Conservation (phyloP, 2,888 invertebrate genomes). For the Muschampia plurimacula region DNA sequence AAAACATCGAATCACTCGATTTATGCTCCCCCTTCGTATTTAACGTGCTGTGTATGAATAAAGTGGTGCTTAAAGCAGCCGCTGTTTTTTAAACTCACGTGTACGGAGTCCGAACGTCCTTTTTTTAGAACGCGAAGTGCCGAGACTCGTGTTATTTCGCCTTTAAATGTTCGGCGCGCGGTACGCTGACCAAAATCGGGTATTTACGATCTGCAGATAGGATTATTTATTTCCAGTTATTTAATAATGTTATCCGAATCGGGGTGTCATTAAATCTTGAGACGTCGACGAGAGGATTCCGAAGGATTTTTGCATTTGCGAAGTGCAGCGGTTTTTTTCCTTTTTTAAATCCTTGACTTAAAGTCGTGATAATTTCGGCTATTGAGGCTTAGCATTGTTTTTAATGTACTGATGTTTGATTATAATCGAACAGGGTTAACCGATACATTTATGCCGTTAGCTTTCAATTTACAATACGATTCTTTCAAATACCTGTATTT, state of each 20-base stretch:
- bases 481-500: neutral
- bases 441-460: conserved; percentile 54
- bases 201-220: conserved; percentile 69
- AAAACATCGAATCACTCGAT: conserved; percentile 49
- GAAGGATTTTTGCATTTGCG: conserved; percentile 30
- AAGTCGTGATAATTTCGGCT: conserved; percentile 11
- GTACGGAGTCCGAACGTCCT: neutral
- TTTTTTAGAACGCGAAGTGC: conserved; percentile 49
- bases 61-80: conserved; percentile 43
- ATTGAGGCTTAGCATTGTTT: conserved; percentile 21
- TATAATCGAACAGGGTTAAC: conserved; percentile 48
- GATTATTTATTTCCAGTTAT: conserved; percentile 72
- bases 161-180: conserved; percentile 51
- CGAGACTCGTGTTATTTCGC: conserved; percentile 51
- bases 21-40: conserved; percentile 51
- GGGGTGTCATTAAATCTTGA: conserved; percentile 59
- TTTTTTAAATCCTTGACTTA: neutral
- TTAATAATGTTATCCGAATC: conserved; percentile 74
- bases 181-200: conserved; percentile 55
- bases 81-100: conserved; percentile 44
- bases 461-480: neutral
- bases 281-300: conserved; percentile 23
- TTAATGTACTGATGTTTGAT: conserved; percentile 6
- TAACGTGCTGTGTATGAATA: conserved; percentile 6
- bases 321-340: conserved; percentile 18